Percentiles rank a stretch among this genome's conserved stretches.
Conservation (phyloP, 2,888 invertebrate species). For the Tachina grossa region DNA sequence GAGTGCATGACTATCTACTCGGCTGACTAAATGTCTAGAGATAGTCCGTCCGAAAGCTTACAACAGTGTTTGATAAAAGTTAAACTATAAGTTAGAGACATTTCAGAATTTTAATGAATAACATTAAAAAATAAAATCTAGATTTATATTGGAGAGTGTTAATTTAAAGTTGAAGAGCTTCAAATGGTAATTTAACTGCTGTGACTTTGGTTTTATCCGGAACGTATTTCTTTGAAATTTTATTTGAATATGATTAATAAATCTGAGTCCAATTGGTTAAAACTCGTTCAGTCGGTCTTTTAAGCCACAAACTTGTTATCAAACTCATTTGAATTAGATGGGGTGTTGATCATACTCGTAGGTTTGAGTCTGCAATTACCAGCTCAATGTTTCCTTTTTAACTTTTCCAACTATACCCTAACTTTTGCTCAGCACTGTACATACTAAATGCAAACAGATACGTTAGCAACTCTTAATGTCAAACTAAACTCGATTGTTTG, state of each 20-base stretch:
- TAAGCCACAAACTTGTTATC: no score
- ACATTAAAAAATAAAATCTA: background rate
- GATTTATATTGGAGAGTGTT: no score
- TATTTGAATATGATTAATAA: no score
- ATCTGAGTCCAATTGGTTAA: no score
- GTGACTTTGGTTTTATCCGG: no score
- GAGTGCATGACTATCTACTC: background rate
- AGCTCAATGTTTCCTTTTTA: no score
- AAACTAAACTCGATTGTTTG: slow-evolving; percentile 29
- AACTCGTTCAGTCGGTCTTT: no score
- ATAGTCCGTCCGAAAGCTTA: slow-evolving; percentile 29
- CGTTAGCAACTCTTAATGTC: slow-evolving; percentile 41
- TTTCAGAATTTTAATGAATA: background rate
- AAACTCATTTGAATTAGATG: background rate
- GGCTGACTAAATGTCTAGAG: slow-evolving; percentile 27
- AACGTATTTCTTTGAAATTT: no score
- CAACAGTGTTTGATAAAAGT: slow-evolving; percentile 43
- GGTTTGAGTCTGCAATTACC: no score
- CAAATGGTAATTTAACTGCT: no score
- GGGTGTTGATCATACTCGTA: no score
- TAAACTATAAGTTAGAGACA: background rate
- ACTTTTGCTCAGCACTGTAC: slow-evolving; percentile 28
- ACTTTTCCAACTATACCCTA: background rate
- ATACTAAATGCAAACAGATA: background rate
- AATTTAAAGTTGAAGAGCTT: no score